Evolutionary conservation across 92 coral and sea anemone species (phyloP), one percentile per base, ranked within the genome.

Genomic region (Bergia puertoricense): DNA sequence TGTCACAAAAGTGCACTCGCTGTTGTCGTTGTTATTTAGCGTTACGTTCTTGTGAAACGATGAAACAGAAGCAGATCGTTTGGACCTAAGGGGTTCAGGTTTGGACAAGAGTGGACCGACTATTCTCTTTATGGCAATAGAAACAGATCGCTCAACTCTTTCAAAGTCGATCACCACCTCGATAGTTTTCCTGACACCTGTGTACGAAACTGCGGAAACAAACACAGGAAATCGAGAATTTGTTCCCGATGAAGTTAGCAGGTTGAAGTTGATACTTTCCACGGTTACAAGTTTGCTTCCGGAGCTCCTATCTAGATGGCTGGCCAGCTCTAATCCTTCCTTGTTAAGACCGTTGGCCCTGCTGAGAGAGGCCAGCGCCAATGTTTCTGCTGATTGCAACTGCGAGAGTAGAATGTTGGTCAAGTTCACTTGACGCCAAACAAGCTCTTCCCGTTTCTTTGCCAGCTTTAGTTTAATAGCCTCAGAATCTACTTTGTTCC

Each of bases 141-240:
- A 69, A 65, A 94, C 30, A 23, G 95, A 94, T 45, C 79, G 76
- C 8, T 94, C n/a, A 57, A 83, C 71, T 0, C 78, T 86, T 40
- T 37, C 80, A 77, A 94, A 92, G 67, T 94, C 93, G 68, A 94
- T 77, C 9, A 83, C 80, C 67, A 91, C 88, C 30, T 91, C 89
- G 22, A 91, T 23, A 9, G 72, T 45, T 83, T 89, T 77, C 15
- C 74, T 65, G 8, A 40, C 48, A 4, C 95, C 92, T 15, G 80
- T 59, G 56, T 72, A 66, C 40, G 91, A 85, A 68, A 11, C 62
- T 1, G 93, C 69, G 22, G 50, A 77, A 45, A 81, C 89, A 6
- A 40, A 54, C 14, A 91, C 77, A 4, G 94, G 97, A 37, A 94
- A 90, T 23, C 89, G 86, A 0, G 88, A n/a, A 13, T 89, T 89